Base-by-base conservation (phyloP, 2,113 vertebrate species). In the Salvelinus sp. region DNA sequence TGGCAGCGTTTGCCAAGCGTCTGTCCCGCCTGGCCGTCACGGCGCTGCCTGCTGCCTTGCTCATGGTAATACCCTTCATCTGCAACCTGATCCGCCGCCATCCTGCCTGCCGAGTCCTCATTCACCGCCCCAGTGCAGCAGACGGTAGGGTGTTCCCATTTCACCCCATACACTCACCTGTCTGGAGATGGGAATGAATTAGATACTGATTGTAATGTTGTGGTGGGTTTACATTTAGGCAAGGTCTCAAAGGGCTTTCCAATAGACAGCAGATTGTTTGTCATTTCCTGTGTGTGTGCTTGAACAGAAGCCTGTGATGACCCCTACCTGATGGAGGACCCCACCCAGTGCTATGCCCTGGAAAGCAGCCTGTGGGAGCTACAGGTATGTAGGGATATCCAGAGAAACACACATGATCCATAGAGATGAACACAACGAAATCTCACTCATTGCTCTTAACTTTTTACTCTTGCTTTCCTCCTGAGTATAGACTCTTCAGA, bases 311-410 rank as follows among this genome's bases (percentile, higher is more conserved):
- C 92, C 54, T 82, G 91, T 6, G 86, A 93, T 14, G 98, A 99
- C 80, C 96, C 96, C 0, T 99, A 96, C 23, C 23, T 95, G 38
- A 95, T 96, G 82, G 89, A 90, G 63, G 96, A 98, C 65, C 97
- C 97, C 0, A 93, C 92, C 54, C 80, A 89, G 85, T 95, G 95
- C 86, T 82, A 72, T 18, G 98, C 97, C 63, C 85, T 98, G 87
- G 96, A 99, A 78, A 99, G 97, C 91, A 98, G 93, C 58, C 88
- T 99, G 48, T 99, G 98, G 97, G 98, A 99, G 86, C 89, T 99
- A 2, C 93, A 95, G 95, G 98, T 98, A 76, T 23, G 80, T 77
- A 22, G 57, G 38, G 22, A 18, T 10, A 2, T 62, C 20, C 14
- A 25, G 58, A 62, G 18, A 62, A 22, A 62, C 58, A 62, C 18